phyloP scores from a whole-genome alignment of 2,113 vertebrate species.

The Sceloporus undulatus region DNA sequence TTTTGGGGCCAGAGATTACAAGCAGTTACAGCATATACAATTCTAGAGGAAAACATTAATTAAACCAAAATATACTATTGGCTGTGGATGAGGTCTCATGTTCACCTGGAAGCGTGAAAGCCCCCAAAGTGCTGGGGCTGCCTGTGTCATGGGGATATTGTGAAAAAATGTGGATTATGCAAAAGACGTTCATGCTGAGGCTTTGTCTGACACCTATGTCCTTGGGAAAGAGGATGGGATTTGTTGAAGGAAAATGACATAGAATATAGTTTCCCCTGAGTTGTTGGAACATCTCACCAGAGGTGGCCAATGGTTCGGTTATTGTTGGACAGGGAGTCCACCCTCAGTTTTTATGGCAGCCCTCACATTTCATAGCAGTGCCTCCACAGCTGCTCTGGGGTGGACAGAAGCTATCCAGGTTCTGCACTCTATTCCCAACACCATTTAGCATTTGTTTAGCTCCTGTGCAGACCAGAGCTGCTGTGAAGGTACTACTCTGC shows the following conservation, averaged over 20 bases:
- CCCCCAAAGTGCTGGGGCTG: not conserved
- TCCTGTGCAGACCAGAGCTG: too few species aligned
- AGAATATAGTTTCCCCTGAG: not conserved
- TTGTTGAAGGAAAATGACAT: not conserved
- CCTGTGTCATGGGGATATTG: not conserved
- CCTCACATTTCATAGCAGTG: too few species aligned
- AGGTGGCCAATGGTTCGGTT: too few species aligned
- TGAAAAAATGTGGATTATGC: not conserved
- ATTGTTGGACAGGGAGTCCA: too few species aligned
- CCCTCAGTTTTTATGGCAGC: too few species aligned
- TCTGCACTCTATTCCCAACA: too few species aligned
- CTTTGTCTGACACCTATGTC: not conserved
- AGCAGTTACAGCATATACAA: conserved; percentile 9
- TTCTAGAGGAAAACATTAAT: conserved; percentile 21
- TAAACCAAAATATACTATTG: not conserved
- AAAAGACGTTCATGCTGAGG: not conserved
- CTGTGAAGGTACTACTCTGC: too few species aligned
- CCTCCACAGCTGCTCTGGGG: too few species aligned
- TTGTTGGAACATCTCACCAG: not conserved
- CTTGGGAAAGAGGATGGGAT: too few species aligned
- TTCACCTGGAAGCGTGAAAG: not conserved
- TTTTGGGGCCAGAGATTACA: conserved; percentile 41
- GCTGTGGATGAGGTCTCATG: not conserved
- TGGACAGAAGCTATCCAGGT: too few species aligned
- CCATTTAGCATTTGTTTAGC: too few species aligned